These are phyloP conservation scores for Drosophila mayaguana DNA, from an alignment of 2,888 invertebrate species.

Conservation along the genomic window DNA sequence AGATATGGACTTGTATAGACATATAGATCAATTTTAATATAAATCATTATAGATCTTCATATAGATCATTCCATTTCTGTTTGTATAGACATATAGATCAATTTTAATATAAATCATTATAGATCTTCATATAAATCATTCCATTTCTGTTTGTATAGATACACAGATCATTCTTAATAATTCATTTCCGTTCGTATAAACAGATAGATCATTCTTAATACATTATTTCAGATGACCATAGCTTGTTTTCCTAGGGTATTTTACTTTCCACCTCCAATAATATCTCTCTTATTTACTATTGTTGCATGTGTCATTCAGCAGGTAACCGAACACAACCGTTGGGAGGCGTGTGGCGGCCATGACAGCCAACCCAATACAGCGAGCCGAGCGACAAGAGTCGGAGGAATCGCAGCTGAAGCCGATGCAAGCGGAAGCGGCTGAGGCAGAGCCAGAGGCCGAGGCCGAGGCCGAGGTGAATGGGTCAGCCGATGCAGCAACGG, in stretches of 20 bases:
- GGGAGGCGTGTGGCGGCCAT: conserved; percentile 27
- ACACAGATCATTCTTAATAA: not conserved
- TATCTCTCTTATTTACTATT: not conserved
- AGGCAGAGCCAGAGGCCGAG: not conserved
- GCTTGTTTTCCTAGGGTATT: not conserved
- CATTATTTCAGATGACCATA: not conserved
- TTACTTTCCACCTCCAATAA: not conserved
- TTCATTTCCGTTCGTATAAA: not conserved
- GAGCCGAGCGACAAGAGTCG: conserved; percentile 9
- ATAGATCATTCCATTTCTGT: not conserved
- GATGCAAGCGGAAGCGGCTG: not conserved
- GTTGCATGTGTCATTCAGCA: conserved; percentile 35
- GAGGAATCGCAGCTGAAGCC: conserved; percentile 3
- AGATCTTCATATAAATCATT: too few relatives aligned
- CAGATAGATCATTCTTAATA: too few relatives aligned
- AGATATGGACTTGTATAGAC: not conserved
- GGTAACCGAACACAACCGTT: conserved; percentile 8
- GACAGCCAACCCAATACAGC: conserved; percentile 33
- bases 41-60: too few relatives aligned
- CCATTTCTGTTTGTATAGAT: not conserved
- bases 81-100: not conserved
- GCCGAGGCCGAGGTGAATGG: not conserved
- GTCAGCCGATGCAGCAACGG: conserved; percentile 8
- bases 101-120: not conserved
- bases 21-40: not conserved